Evolutionary conservation across 1,140 invertebrate species (phyloP), one percentile per base, ranked within the genome.

Genomic region (Drosophila lini): DNA sequence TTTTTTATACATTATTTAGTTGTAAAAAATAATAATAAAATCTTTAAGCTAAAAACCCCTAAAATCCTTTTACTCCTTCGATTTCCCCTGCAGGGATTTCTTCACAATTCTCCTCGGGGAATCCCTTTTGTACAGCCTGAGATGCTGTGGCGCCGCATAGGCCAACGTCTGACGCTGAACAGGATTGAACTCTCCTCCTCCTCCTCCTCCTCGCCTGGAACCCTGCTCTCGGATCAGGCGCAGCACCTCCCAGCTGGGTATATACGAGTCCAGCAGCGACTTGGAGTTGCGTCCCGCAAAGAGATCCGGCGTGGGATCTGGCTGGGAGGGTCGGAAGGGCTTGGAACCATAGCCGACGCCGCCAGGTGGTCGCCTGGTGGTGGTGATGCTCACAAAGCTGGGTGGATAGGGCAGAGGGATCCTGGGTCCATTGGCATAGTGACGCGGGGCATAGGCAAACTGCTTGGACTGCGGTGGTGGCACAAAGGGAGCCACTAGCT

Each of bases 211-310:
- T 58, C 47, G 38, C 15, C 53, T 60, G 42, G n/a, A 53, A 52
- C 31, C 69, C 19, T 81, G 78, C 16, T 84, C 62, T n/a, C 83
- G 59, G 34, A 78, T 22, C 5, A 91, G 71, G 2, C 78, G 78
- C 16, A 81, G 8, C 2, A 92, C 80, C 55, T 91, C 78, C 89
- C 90, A 92, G 64, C 90, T 92, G 61, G 91, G 91, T 55, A 91
- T 91, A 19, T 92, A 92, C 0, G 91, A 91, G 32, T 92, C 91
- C 13, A 91, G 61, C 58, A 92, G 57, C 0, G 89, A 90, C 19
- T 90, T 90, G n/a, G 83, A 75, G 4, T 60, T 65, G 3, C 90
- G 80, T 19, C 77, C 78, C 7, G 77, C 74, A 16, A 90, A 92
- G 2, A 92, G 71, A 73, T 92, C 91, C 3, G 81, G 77, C 13